Conservation (phyloP, 2,888 invertebrate species). For the Clostera curtula region DNA sequence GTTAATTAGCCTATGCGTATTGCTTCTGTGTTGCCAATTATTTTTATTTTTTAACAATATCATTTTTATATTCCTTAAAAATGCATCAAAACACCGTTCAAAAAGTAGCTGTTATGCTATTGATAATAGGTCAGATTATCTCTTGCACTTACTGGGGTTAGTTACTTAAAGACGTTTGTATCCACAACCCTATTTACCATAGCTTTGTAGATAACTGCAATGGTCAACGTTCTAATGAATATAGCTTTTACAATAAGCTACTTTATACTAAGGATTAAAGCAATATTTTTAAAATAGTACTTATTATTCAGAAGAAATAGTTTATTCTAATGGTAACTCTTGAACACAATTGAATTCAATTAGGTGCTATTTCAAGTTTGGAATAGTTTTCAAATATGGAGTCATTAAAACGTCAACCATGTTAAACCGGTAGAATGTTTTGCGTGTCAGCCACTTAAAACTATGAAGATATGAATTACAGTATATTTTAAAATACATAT, state of each 20-base stretch:
- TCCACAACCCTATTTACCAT: constrained; percentile 40
- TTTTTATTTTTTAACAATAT: constrained; percentile 46
- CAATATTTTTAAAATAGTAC: background rate
- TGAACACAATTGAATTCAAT: no score
- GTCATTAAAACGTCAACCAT: constrained; percentile 18
- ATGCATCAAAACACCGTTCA: constrained; percentile 72
- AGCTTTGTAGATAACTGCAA: constrained; percentile 38
- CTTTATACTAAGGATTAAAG: no score
- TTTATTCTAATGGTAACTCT: no score
- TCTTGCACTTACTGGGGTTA: constrained; percentile 61
- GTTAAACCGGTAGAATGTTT: constrained; percentile 57
- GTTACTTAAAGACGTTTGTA: constrained; percentile 35
- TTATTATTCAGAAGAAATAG: no score
- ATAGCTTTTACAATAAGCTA: constrained; percentile 4
- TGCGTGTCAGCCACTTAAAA: constrained; percentile 56
- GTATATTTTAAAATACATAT: constrained; percentile 71
- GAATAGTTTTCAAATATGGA: constrained; percentile 3
- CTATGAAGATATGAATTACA: constrained; percentile 72
- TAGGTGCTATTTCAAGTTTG: background rate
- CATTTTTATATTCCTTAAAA: constrained; percentile 52
- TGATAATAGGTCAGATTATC: constrained; percentile 62
- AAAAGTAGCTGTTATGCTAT: constrained; percentile 70
- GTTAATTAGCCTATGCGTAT: constrained; percentile 75
- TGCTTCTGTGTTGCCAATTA: constrained; percentile 73
- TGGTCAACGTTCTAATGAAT: constrained; percentile 30